Evolutionary conservation across 2,797 vertebrate species (phyloP).

Genomic region (Hippopotamyrus pictus): DNA sequence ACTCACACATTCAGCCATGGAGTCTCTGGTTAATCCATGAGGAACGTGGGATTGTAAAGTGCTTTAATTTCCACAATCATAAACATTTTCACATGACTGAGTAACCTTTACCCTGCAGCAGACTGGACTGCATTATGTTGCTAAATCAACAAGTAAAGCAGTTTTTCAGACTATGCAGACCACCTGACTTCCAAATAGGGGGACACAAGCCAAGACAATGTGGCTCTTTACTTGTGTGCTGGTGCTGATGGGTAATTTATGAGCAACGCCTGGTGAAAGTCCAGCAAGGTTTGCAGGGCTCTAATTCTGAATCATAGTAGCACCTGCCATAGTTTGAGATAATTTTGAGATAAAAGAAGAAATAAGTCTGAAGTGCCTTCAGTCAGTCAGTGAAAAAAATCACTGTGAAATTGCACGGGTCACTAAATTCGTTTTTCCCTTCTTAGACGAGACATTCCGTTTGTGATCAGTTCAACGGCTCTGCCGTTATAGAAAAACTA

Average conservation of each 20-base stretch:
- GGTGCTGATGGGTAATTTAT: neutral
- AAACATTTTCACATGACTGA: conserved; percentile 13
- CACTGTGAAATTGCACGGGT: neutral
- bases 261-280: neutral
- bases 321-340: conserved; percentile 3
- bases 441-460: conserved; percentile 2
- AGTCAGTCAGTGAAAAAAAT: conserved; percentile 19
- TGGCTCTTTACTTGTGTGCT: neutral
- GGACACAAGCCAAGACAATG: neutral
- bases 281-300: neutral
- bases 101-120: neutral
- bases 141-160: conserved; percentile 7
- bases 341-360: conserved; percentile 38
- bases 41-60: neutral
- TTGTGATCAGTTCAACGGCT: conserved; percentile 25
- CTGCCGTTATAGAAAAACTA: conserved; percentile 15
- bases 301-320: neutral
- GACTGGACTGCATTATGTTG: neutral
- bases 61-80: conserved; percentile 5
- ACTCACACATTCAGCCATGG: neutral
- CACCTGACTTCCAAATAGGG: conserved; percentile 10
- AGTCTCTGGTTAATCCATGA: neutral
- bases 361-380: conserved; percentile 39
- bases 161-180: neutral
- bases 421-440: neutral